phyloP scores from a whole-genome alignment of 2,797 vertebrate species.

The Melanotaenia parkinsoni region DNA sequence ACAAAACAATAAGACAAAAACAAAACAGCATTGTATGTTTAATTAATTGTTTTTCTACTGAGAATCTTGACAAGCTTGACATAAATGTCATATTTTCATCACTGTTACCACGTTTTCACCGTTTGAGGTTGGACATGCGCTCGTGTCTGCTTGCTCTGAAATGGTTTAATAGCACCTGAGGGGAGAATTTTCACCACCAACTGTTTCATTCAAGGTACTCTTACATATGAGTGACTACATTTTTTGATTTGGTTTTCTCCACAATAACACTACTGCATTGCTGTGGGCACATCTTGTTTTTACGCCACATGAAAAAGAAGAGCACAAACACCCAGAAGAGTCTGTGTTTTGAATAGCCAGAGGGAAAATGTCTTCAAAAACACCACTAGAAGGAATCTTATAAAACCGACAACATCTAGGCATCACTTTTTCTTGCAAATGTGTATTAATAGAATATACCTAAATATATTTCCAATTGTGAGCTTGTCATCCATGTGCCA shows the following conservation, averaged over 20 bases:
- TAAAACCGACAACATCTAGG: not conserved
- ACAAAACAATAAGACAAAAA: not conserved
- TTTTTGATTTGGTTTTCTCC: not conserved
- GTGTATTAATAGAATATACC: too few species aligned
- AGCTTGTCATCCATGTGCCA: conserved; percentile 63
- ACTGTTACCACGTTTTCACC: not conserved
- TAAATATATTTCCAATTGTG: conserved; percentile 1
- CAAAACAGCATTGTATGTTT: not conserved
- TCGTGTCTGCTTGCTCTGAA: not conserved
- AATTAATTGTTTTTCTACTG: not conserved
- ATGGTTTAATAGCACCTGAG: not conserved
- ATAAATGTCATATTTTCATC: not conserved
- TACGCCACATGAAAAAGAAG: not conserved
- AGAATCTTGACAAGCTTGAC: not conserved
- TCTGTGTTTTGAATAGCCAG: too few species aligned
- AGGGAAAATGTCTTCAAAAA: not conserved
- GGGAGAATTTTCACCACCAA: not conserved
- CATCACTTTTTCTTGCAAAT: not conserved
- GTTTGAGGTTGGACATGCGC: not conserved
- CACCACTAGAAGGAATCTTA: not conserved
- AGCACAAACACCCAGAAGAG: not conserved
- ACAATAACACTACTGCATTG: not conserved
- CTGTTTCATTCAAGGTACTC: not conserved
- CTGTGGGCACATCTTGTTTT: not conserved
- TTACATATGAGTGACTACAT: too few species aligned